Conservation (phyloP, 2,113 vertebrate species). For the Oryctolagus cuniculus region mOryCun1.1 NC_091439.1:35869501-35870000, state of each 20-base stretch:
- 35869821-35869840: slow-evolving; percentile 6
- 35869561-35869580: slow-evolving; percentile 66
- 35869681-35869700: slow-evolving; percentile 29
- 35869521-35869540: slow-evolving; percentile 52
- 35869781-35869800: neutral
- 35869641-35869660: slow-evolving; percentile 48
- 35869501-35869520: slow-evolving; percentile 31
- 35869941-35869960: no score
- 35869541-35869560: slow-evolving; percentile 20
- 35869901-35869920: no score
- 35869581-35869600: slow-evolving; percentile 56
- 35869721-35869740: neutral
- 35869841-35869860: neutral
- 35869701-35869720: slow-evolving; percentile 5
- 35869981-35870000: no score
- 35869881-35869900: no score
- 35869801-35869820: neutral
- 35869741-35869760: neutral
- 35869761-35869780: neutral
- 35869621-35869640: slow-evolving; percentile 15
- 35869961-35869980: no score
- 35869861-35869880: no score
- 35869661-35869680: neutral
- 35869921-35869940: no score
- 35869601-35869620: slow-evolving; percentile 12